Evolutionary conservation across 2,113 vertebrate species (phyloP), one percentile per base, ranked within the genome.

Genomic region (Poeciliopsis retropinna): DNA sequence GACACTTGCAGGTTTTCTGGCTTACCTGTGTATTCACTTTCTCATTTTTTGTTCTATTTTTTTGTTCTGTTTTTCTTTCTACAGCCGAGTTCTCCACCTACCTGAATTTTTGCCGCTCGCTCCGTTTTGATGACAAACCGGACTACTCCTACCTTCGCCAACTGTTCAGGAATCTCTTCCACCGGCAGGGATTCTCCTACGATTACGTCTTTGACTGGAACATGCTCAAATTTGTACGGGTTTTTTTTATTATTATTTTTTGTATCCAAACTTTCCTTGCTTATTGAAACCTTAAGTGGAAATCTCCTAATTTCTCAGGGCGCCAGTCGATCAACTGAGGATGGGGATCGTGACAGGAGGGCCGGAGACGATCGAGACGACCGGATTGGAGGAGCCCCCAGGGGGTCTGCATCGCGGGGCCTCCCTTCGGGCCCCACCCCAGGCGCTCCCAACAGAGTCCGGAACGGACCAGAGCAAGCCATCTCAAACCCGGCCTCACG

Each of bases 181-280:
- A 99, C 90, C 94, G 97, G 73, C 97, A 99, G 93, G 97, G 97
- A 72, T 99, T 99, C 94, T 98, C 97, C 85, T 99, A 99, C 0
- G 97, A 98, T 83, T 98, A 98, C 0, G 97, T 99, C 83, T 99
- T 99, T 74, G 97, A 99, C 91, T 99, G 97, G 97, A 99, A 99
- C 94, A 99, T 99, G 97, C 96, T 99, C 71, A 99, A 99, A 94
- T 99, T 99, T 92, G 97, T 99, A 90, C 95, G 97, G 30, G 3
- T 97, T 67, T 19, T 5, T 5, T 22, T 15, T 12, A 25, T 5
- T 4, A 10, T 3, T 62, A 41, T 4, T 44, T 12, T 19, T 3
- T n/a, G 4, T 17, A 29, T 39, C 22, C 4, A 6, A 32, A 63
- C 44, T 19, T 47, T 47, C 44, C 44, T 47, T 47, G 44, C 44